Percentiles rank a stretch among this genome's conserved stretches.
Conservation (phyloP, 2,113 vertebrate species). For the Menidia beryllina region DNA sequence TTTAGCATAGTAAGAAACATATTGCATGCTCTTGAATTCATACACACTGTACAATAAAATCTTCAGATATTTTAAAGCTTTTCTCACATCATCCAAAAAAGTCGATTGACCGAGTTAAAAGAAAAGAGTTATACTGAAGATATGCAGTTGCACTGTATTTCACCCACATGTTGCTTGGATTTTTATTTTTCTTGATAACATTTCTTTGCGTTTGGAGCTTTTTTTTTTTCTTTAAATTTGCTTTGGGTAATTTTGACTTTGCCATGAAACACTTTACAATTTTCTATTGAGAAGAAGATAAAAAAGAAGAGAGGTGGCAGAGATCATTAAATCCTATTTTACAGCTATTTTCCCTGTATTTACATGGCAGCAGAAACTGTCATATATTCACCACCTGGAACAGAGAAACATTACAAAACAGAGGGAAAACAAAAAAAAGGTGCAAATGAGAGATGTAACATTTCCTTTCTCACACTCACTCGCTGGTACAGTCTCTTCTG, state of each 20-base stretch:
- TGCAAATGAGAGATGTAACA: background rate
- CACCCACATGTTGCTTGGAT: slow-evolving; percentile 10
- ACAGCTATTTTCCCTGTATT: slow-evolving; percentile 27
- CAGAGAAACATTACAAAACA: slow-evolving; percentile 1
- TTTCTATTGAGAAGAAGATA: slow-evolving; percentile 52
- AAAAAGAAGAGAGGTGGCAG: slow-evolving; percentile 3
- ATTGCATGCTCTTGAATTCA: slow-evolving; percentile 84
- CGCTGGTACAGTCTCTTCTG: slow-evolving; percentile 4
- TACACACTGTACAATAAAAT: slow-evolving; percentile 83
- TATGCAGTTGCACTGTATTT: slow-evolving; percentile 54
- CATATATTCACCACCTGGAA: slow-evolving; percentile 22
- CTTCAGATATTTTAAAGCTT: slow-evolving; percentile 83
- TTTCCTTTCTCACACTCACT: slow-evolving; percentile 10
- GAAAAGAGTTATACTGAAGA: slow-evolving; percentile 16
- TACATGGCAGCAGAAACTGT: slow-evolving; percentile 30
- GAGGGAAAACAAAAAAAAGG: slow-evolving; percentile 1
- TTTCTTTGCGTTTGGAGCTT: slow-evolving; percentile 34
- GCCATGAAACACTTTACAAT: slow-evolving; percentile 38
- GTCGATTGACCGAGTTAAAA: slow-evolving; percentile 44
- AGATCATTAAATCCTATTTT: slow-evolving; percentile 52
- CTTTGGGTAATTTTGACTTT: slow-evolving; percentile 40
- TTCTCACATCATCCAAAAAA: slow-evolving; percentile 74
- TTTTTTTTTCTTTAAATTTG: slow-evolving; percentile 33
- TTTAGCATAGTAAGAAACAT: slow-evolving; percentile 78
- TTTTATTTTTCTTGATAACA: slow-evolving; percentile 14